Conservation (phyloP, 1,140 invertebrate genomes). For the Drosophila truncata region DNA sequence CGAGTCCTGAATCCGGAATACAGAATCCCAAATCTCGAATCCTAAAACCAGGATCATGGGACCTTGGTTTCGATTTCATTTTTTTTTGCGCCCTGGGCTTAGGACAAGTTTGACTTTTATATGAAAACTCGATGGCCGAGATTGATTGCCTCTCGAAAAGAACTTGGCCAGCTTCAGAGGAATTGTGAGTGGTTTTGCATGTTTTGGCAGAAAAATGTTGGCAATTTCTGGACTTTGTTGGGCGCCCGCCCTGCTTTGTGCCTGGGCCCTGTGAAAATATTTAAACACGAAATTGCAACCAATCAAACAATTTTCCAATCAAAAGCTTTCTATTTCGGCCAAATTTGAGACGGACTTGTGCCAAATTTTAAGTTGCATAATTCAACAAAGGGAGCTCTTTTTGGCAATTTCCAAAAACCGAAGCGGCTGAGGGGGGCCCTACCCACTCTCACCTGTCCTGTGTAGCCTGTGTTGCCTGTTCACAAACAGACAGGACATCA, state of each 20-base stretch:
- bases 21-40: neutral
- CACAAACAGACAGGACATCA: slow-evolving; percentile 61
- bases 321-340: slow-evolving; percentile 72
- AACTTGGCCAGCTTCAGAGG: slow-evolving; percentile 37
- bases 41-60: slow-evolving; percentile 14
- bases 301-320: slow-evolving; percentile 84
- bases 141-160: slow-evolving; percentile 39
- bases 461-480: slow-evolving; percentile 20
- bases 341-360: slow-evolving; percentile 76
- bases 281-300: slow-evolving; percentile 83
- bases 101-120: slow-evolving; percentile 77
- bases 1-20: slow-evolving; percentile 2
- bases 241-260: slow-evolving; percentile 35
- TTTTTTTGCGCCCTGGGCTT: slow-evolving; percentile 55
- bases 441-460: neutral
- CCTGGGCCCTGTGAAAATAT: slow-evolving; percentile 72
- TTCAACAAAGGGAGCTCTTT: slow-evolving; percentile 75
- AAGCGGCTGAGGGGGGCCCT: slow-evolving; percentile 18
- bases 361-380: slow-evolving; percentile 83
- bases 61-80: slow-evolving; percentile 51
- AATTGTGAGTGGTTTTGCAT: slow-evolving; percentile 77
- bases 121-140: slow-evolving; percentile 71
- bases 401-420: slow-evolving; percentile 38
- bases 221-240: slow-evolving; percentile 23
- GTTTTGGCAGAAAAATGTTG: slow-evolving; percentile 37